Base-by-base conservation (phyloP, 2,113 vertebrate species). In the Mugil cephalus region DNA sequence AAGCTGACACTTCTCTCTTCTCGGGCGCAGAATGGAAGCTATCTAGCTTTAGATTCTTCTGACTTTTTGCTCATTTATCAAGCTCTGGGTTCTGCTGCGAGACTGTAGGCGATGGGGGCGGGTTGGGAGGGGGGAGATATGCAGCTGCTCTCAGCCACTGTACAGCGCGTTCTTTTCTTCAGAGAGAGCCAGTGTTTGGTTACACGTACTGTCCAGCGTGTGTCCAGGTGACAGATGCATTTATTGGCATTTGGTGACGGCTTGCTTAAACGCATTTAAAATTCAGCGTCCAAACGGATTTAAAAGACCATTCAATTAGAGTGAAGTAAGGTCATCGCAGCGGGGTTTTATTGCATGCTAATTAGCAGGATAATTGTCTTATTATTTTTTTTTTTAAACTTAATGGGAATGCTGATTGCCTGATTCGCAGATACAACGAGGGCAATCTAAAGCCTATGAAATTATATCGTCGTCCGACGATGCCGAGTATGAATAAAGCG, bases 51-150 rank as follows among this genome's bases (percentile, higher is more conserved):
- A 87, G 87, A 92, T 89, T 89, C 77, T 46, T 86, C 78, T 71
- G 87, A 88, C 84, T 88, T 76, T 51, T 53, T 69, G 46, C 65
- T 87, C 89, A 89, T 92, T 92, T 81, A 89, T 90, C 89, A 91
- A 83, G 66, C 83, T n/a, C 38, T 11, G 38, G 64, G 42, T 78
- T 84, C 63, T 56, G 75, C 84, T 72, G 48, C 17, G 36, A 84
- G 68, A 72, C 77, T 79, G 68, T 60, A 30, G 74, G 79, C 24
- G 24, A 30, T n/a, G n/a, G n/a, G n/a, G n/a, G n/a, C n/a, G n/a
- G n/a, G n/a, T n/a, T n/a, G 76, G 70, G 12, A 79, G 72, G 74
- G 67, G 67, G 69, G 74, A 67, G 78, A 85, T 75, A 81, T 74
- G 71, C 77, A 69, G 43, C 77, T 72, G 71, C 45, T 77, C 54